Conservation (phyloP, 2,113 vertebrate species). For the Chaetodon auriga region DNA sequence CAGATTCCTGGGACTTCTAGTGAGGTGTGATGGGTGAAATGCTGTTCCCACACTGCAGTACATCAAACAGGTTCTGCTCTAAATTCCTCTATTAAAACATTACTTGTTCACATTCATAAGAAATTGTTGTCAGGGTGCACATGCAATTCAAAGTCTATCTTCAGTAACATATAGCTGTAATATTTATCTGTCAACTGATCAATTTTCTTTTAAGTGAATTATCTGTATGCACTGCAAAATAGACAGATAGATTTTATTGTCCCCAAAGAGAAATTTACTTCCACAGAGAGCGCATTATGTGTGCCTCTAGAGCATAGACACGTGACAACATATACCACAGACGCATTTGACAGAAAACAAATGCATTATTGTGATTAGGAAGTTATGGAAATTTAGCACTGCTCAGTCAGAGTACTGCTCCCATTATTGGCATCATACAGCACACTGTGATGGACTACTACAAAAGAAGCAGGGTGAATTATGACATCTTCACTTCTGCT, state of each 20-base stretch:
- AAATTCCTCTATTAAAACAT: neutral
- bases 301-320: neutral
- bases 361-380: neutral
- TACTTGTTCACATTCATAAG: neutral
- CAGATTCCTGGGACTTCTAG: slow-evolving; percentile 1
- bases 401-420: neutral
- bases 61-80: neutral
- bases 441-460: slow-evolving; percentile 19
- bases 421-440: neutral
- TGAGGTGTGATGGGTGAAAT: slow-evolving; percentile 10
- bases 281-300: neutral
- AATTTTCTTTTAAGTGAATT: slow-evolving; percentile 8
- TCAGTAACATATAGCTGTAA: neutral
- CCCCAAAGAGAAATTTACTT: neutral
- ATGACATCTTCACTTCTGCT: slow-evolving; percentile 68
- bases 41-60: neutral
- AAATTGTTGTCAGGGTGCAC: neutral
- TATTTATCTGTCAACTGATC: neutral
- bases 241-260: neutral
- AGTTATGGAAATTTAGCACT: neutral
- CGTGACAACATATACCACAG: neutral
- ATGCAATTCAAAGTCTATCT: neutral
- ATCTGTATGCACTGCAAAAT: neutral
- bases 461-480: slow-evolving; percentile 40
- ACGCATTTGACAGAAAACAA: neutral